phyloP scores from a whole-genome alignment of 2,113 vertebrate genomes.

The Myrmophylax atrothorax region DNA sequence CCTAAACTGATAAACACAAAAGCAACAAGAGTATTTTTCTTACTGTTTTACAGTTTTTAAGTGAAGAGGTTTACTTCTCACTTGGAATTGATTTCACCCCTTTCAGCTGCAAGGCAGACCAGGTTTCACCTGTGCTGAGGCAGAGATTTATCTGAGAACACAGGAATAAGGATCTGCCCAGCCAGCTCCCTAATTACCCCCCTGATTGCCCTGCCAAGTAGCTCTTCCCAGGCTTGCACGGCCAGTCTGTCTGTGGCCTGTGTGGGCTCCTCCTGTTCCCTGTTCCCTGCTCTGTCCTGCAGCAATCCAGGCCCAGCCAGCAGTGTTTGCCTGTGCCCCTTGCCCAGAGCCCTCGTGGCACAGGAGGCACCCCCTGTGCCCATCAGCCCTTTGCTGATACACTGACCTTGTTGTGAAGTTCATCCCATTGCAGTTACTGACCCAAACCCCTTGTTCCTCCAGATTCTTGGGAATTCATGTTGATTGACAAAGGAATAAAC shows the following conservation, averaged over 20 bases:
- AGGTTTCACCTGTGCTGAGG: not conserved
- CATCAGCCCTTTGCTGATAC: not conserved
- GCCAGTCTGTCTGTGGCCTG: not conserved
- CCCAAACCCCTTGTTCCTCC: not conserved
- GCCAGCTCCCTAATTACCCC: not conserved
- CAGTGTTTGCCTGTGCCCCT: not conserved
- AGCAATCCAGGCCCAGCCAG: not conserved
- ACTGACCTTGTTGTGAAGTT: not conserved
- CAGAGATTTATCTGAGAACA: not conserved
- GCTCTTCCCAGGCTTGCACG: not conserved
- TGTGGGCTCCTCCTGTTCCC: not conserved
- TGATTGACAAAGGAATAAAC: not conserved
- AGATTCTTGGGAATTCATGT: not conserved
- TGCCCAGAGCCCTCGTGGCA: not conserved
- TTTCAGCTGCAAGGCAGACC: not conserved
- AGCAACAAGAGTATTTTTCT: not conserved
- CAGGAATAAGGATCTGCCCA: not conserved
- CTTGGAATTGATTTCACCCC: not conserved
- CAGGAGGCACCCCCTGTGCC: not conserved
- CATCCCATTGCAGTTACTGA: not conserved
- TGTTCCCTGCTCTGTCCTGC: not conserved
- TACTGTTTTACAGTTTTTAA: not conserved
- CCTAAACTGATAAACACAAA: not conserved
- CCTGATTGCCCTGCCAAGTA: not conserved
- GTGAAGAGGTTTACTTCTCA: not conserved